Base-by-base conservation (phyloP, 2,113 vertebrate genomes). In the Lipophrys pholis region DNA sequence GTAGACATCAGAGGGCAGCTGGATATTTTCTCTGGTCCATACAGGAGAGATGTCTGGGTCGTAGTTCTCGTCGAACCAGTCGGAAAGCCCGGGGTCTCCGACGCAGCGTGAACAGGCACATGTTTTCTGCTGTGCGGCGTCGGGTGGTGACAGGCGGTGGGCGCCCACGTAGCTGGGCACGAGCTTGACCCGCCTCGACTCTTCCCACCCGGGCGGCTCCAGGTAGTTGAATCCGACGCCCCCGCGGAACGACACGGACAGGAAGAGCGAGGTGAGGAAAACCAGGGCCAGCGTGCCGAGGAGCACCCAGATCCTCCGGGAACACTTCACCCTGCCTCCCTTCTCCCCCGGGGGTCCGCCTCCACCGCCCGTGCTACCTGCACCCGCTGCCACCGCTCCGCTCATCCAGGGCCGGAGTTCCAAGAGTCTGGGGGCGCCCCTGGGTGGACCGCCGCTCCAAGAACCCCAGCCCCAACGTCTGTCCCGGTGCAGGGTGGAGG, bases 181-280 rank as follows among this genome's bases (percentile, higher is more conserved):
- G 40, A 99, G 87, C 86, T 98, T 98, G 79, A 99, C 96, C 48
- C 93, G 93, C 61, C 94, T 94, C 0, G 95, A 92, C 80, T 95
- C 90, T 0, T 94, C 94, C 90, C 96, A 93, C 73, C 93, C 87
- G 0, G 93, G 92, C 0, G 95, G 92, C 64, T 99, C 97, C 89
- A 97, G 89, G 91, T 97, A 98, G 79, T 93, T 92, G 74, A 95
- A 87, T 50, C 92, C 64, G 15, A 95, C 80, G 8, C 95, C 94
- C 59, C 96, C 95, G 12, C 96, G 96, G 70, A 99, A 95, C 3
- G 97, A 98, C 83, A 95, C 93, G 48, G 97, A 98, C 91, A 98
- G 96, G 78, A 99, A 96, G 55, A 99, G 94, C 0, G 97, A 99
- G 91, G 97, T 97, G 90, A 99, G 83, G 53, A 99, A 98, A 81